Evolutionary conservation across 1,140 invertebrate genomes (phyloP).

Genomic region (Orchestia grillus): DNA sequence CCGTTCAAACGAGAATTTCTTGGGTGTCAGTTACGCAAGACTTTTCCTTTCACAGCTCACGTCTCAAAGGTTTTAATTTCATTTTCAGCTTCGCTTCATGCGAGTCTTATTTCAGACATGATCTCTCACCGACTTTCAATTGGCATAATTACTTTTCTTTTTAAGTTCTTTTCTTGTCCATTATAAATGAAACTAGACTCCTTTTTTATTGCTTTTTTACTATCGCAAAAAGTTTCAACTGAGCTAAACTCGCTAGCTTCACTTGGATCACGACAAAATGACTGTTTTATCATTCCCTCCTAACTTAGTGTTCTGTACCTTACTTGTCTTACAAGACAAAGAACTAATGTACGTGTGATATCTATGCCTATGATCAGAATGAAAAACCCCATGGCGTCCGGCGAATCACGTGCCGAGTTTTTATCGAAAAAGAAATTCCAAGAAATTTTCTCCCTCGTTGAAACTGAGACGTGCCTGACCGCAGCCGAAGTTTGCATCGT

Average conservation of each 20-base stretch:
- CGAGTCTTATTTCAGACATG: not conserved
- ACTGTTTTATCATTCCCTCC: not conserved
- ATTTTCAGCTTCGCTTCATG: not conserved
- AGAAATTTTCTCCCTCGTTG: not conserved
- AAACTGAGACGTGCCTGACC: conserved; percentile 26
- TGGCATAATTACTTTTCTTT: not conserved
- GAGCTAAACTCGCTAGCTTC: not conserved
- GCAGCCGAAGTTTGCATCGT: conserved; percentile 16
- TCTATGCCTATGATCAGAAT: not conserved
- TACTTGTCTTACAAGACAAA: too few relatives aligned
- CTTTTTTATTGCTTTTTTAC: not conserved
- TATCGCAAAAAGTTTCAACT: not conserved
- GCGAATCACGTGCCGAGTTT: conserved; percentile 23
- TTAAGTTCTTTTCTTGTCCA: not conserved
- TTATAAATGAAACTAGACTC: not conserved
- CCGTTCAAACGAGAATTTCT: not conserved
- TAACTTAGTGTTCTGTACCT: too few relatives aligned
- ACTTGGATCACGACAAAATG: not conserved
- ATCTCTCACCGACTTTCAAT: not conserved
- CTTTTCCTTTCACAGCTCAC: not conserved
- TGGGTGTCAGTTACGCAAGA: conserved; percentile 1
- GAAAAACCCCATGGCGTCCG: not conserved
- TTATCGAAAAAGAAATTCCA: conserved; percentile 1
- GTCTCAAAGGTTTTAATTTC: not conserved
- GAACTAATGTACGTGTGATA: not conserved